Percentiles rank a stretch among this genome's conserved stretches.
Evolutionary conservation across 2,888 invertebrate species (phyloP).

Genomic region (Troides aeacus): DNA sequence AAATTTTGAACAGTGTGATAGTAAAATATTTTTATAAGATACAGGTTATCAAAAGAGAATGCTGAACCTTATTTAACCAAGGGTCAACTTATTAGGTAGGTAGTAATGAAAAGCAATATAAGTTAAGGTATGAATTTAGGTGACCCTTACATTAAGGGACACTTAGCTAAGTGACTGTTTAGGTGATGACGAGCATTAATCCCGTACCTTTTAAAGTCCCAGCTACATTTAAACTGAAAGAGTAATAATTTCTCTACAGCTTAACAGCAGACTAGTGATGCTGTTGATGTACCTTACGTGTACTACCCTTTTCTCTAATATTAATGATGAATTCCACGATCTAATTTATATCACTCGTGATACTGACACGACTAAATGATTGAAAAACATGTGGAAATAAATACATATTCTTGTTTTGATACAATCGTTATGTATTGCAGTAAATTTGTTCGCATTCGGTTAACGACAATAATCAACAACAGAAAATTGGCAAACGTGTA

Average conservation of each 20-base stretch:
- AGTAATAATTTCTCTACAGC: no score
- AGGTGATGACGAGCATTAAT: not conserved
- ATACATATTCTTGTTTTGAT: not conserved
- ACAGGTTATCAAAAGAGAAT: no score
- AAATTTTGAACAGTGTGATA: no score
- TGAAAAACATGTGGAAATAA: not conserved
- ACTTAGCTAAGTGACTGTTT: not conserved
- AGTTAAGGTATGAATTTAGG: not conserved
- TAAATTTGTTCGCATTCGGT: not conserved
- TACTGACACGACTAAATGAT: not conserved
- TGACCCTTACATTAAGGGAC: not conserved
- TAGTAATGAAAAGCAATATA: not conserved
- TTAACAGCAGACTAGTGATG: no score
- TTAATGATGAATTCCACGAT: no score
- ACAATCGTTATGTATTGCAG: not conserved
- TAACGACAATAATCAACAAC: not conserved
- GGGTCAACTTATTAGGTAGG: not conserved
- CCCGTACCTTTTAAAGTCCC: not conserved
- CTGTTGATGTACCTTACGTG: no score
- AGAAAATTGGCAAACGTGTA: slow-evolving; percentile 8
- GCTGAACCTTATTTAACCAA: not conserved
- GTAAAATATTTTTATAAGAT: no score
- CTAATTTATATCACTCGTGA: no score
- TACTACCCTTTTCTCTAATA: no score
- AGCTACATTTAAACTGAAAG: no score